Base-by-base conservation (phyloP, 2,888 invertebrate species). In the Bellardia bayeri region DNA sequence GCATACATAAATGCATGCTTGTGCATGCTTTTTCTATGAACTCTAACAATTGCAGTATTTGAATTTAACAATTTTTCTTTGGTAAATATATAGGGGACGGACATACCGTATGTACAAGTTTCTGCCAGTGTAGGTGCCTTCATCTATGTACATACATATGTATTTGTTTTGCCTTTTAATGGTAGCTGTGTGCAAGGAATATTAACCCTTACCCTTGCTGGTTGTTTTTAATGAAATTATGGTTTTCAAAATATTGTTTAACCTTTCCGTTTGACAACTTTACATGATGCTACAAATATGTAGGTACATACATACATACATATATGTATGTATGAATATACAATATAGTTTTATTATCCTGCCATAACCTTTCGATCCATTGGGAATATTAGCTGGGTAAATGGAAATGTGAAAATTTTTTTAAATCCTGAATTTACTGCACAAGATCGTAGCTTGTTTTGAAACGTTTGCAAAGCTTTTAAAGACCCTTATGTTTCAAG, bases 241-340 rank as follows among this genome's bases (percentile, higher is more conserved):
- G 84, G 87, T 68, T 66, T 76, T 85, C 33, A 56, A 82, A 82
- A 87, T 87, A 72, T 84, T 87, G 82, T 87, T 87, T 87, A 87
- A 87, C 87, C 85, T 82, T 79, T 82, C 49, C 79, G 78, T 87
- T 87, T 82, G 87, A 85, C 87, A 87, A 58, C 68, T 71, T 79
- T 87, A 87, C 87, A 87, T 87, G 87, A 72, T 83, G 75, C 64
- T 63, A 68, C 84, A 87, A 63, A 81, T 56, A 78, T 42, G 13
- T 37, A 58, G 42, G 72, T 58, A 23, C 23, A 23, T 23, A 23
- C 23, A 23, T 23, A 23, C 23, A 23, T 23, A 23, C 23, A 23
- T n/a, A n/a, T n/a, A n/a, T 69, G 14, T 37, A 6, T 71, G 16
- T 40, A 16, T 9, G 30, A 30, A 33, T 30, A 63, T 42, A 61